Conservation (phyloP, 2,797 vertebrate species). For the Pangasius krempfi region DNA sequence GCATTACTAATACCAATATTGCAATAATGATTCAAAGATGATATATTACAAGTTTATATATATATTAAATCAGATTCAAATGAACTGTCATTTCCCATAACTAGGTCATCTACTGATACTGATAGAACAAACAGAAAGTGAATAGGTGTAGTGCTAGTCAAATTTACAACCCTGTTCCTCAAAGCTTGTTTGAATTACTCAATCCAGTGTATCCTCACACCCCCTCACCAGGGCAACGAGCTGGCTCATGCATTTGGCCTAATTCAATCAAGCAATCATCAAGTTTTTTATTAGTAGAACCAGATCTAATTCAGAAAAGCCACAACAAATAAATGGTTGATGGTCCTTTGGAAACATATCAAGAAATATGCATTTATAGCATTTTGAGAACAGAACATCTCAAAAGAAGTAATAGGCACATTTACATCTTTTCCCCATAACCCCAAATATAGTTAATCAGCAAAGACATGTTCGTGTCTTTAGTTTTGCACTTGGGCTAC, state of each 20-base stretch:
- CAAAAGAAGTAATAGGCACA: not conserved
- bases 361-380: not conserved
- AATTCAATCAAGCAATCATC: conserved; percentile 20
- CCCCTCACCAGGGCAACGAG: not conserved
- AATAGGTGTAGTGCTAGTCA: not conserved
- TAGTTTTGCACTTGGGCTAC: not conserved
- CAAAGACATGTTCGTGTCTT: not conserved
- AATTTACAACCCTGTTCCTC: not conserved
- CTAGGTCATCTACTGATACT: not conserved
- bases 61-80: not conserved
- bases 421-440: not conserved
- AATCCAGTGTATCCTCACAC: not conserved
- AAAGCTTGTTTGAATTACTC: not conserved
- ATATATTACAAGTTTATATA: not conserved
- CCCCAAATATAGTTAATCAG: not conserved
- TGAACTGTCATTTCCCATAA: not conserved
- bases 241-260: not conserved
- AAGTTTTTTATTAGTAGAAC: conserved; percentile 20
- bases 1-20: not conserved
- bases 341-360: not conserved
- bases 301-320: not conserved
- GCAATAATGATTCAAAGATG: not conserved
- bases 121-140: not conserved
- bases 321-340: not conserved
- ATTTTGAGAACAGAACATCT: conserved; percentile 3